Conservation (phyloP, 2,113 vertebrate species). For the Toxotes chatareus region DNA sequence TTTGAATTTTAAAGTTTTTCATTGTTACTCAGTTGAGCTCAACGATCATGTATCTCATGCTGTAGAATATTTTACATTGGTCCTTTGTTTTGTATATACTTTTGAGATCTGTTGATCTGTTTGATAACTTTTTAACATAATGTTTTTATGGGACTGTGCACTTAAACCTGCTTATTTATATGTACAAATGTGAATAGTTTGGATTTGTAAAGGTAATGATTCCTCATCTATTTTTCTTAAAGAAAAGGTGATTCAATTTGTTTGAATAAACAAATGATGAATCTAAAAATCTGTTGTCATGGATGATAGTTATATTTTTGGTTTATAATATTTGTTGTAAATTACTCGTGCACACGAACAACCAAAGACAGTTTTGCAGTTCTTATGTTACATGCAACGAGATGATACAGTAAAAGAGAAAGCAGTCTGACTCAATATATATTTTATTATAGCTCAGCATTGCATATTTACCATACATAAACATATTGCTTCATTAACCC, state of each 20-base stretch:
- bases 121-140: constrained; percentile 55
- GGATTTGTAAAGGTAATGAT: constrained; percentile 70
- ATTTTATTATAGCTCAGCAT: constrained; percentile 63
- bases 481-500: constrained; percentile 69
- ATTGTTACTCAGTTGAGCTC: background rate
- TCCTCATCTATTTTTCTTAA: constrained; percentile 77
- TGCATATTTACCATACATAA: constrained; percentile 76
- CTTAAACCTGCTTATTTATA: constrained; percentile 74
- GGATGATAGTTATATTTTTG: background rate
- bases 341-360: background rate
- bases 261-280: constrained; percentile 76
- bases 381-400: background rate
- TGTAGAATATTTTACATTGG: constrained; percentile 40
- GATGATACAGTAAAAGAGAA: background rate
- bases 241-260: constrained; percentile 64
- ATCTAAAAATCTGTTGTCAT: constrained; percentile 8
- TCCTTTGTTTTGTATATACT: constrained; percentile 44
- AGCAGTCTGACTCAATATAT: constrained; percentile 6
- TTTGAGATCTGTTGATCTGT: constrained; percentile 39
- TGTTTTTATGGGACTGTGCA: constrained; percentile 50
- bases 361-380: background rate
- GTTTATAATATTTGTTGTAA: background rate
- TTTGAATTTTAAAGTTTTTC: constrained; percentile 9
- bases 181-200: constrained; percentile 77
- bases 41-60: constrained; percentile 13